Conservation (phyloP, 2,797 vertebrate genomes). For the Sebastes matsubarae region DNA sequence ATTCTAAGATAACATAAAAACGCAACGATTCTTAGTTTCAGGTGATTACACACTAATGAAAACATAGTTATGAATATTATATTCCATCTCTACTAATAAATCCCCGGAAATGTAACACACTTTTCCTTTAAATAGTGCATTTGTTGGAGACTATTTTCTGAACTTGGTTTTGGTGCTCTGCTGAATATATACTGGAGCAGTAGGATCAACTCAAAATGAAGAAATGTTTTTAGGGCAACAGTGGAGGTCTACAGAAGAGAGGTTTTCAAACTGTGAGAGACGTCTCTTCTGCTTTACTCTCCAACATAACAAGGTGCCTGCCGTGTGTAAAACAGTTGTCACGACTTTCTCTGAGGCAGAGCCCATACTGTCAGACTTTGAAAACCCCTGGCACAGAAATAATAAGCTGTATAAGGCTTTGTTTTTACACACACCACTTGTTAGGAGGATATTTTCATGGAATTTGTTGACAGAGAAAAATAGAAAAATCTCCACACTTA, state of each 20-base stretch:
- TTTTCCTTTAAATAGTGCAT: no score
- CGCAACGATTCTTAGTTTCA: no score
- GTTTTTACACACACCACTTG: neutral
- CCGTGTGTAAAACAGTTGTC: neutral
- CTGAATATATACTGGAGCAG: neutral
- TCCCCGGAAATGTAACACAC: no score
- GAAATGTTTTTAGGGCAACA: neutral
- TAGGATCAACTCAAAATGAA: neutral
- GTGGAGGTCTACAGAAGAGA: neutral
- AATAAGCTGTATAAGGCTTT: neutral
- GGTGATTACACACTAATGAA: no score
- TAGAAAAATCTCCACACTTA: neutral
- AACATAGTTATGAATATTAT: no score
- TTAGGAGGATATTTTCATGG: neutral
- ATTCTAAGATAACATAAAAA: no score
- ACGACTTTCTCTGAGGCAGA: neutral
- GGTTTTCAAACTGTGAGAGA: neutral
- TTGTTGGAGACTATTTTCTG: no score
- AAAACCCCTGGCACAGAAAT: neutral
- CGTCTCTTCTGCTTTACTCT: neutral
- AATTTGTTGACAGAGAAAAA: neutral
- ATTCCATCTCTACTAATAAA: no score
- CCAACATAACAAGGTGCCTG: neutral
- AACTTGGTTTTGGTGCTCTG: neutral
- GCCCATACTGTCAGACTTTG: neutral